Conservation (phyloP, 2,113 vertebrate species). For the Recurvirostra avosetta region DNA sequence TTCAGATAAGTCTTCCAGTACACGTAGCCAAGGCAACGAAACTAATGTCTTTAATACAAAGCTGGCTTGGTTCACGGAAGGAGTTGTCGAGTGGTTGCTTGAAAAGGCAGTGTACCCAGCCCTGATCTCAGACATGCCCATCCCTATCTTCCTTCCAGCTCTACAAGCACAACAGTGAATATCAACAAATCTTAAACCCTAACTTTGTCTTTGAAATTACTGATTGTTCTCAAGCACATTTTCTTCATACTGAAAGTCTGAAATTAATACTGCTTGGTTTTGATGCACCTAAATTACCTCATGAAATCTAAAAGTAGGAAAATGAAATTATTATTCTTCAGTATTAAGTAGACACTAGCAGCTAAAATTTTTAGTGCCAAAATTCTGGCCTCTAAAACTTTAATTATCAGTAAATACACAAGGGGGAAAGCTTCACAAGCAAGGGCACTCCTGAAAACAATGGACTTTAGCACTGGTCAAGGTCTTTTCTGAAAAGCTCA, state of each 20-base stretch:
- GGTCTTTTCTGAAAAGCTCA: background rate
- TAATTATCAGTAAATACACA: background rate
- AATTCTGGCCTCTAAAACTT: background rate
- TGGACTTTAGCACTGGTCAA: background rate
- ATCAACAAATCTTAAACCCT: background rate
- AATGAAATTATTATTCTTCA: background rate
- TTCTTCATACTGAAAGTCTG: background rate
- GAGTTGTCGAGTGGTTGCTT: background rate
- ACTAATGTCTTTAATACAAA: background rate
- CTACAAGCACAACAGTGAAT: background rate
- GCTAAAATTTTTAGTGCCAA: background rate
- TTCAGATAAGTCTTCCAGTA: background rate
- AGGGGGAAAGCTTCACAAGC: background rate
- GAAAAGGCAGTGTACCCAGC: background rate
- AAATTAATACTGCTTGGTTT: background rate
- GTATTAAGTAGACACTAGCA: background rate
- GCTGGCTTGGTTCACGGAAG: background rate
- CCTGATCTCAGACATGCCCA: background rate
- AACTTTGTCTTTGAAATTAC: background rate
- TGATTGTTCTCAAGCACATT: background rate
- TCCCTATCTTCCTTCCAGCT: background rate
- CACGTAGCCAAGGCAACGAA: constrained; percentile 38
- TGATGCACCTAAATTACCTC: background rate
- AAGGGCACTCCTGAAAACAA: background rate
- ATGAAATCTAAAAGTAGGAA: background rate